Evolutionary conservation across 2,797 vertebrate species (phyloP).

Genomic region (Squalus acanthias): DNA sequence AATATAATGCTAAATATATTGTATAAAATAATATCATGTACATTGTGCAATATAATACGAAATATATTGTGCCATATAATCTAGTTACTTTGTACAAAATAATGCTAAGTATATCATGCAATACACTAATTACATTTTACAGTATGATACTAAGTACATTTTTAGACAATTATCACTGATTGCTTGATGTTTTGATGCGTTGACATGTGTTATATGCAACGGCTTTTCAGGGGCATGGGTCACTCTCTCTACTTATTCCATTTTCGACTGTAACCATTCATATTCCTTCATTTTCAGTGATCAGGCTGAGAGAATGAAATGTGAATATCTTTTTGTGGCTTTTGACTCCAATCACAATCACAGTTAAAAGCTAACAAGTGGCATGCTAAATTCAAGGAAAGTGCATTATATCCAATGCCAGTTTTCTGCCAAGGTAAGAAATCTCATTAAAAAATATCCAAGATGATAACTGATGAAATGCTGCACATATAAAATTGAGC

Average conservation of each 20-base stretch:
- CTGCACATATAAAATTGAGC: neutral
- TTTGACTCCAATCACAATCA: neutral
- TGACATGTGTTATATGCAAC: no score
- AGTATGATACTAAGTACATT: neutral
- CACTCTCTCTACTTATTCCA: slow-evolving; percentile 52
- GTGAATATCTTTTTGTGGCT: neutral
- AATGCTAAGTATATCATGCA: neutral
- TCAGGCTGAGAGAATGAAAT: neutral
- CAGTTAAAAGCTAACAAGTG: neutral
- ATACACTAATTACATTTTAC: neutral
- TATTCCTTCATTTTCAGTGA: slow-evolving; percentile 46
- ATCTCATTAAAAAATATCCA: neutral
- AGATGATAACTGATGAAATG: neutral
- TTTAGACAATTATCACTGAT: neutral
- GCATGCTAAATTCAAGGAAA: neutral
- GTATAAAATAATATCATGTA: no score
- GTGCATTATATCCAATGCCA: neutral
- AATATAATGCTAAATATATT: no score
- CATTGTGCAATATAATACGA: neutral
- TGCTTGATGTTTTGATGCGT: no score
- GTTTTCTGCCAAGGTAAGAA: neutral
- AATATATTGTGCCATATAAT: neutral
- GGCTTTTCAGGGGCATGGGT: neutral
- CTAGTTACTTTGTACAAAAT: neutral
- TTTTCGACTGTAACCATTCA: slow-evolving; percentile 68